Conservation (phyloP, 2,888 invertebrate genomes). For the Pollenia labialis region DNA sequence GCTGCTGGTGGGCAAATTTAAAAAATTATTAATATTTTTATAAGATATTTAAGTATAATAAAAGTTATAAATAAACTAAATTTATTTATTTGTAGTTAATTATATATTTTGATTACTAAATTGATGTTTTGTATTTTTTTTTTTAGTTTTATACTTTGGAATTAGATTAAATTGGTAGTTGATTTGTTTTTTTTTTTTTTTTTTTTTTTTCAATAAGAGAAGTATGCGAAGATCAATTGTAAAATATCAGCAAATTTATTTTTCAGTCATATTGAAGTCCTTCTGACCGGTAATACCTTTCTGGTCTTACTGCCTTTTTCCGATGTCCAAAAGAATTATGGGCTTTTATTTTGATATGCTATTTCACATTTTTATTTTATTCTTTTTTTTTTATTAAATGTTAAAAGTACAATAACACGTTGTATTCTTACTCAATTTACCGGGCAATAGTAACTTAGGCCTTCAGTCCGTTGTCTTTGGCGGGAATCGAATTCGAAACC, state of each 20-base stretch:
- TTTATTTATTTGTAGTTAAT: constrained; percentile 26
- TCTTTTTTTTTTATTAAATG: too few relatives aligned
- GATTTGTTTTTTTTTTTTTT: constrained; percentile 9
- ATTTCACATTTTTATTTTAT: too few relatives aligned
- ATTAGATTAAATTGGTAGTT: constrained; percentile 4
- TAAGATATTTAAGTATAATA: constrained; percentile 36
- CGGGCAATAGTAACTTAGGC: too few relatives aligned
- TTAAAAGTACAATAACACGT: too few relatives aligned
- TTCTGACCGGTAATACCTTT: too few relatives aligned
- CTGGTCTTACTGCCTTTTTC: too few relatives aligned
- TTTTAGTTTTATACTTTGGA: constrained; percentile 20
- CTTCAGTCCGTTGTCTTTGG: too few relatives aligned
- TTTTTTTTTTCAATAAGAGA: not conserved
- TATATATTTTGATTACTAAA: constrained; percentile 27
- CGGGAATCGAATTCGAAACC: too few relatives aligned
- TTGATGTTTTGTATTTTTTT: constrained; percentile 54
- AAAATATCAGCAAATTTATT: not conserved
- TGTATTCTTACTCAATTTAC: too few relatives aligned
- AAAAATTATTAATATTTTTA: constrained; percentile 29
- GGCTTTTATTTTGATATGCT: too few relatives aligned
- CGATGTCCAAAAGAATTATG: too few relatives aligned
- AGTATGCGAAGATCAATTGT: not conserved
- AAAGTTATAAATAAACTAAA: constrained; percentile 22
- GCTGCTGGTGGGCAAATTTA: constrained; percentile 81
- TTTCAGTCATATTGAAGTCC: too few relatives aligned